phyloP scores from a whole-genome alignment of 2,888 invertebrate genomes.

The Ischnura elegans region DNA sequence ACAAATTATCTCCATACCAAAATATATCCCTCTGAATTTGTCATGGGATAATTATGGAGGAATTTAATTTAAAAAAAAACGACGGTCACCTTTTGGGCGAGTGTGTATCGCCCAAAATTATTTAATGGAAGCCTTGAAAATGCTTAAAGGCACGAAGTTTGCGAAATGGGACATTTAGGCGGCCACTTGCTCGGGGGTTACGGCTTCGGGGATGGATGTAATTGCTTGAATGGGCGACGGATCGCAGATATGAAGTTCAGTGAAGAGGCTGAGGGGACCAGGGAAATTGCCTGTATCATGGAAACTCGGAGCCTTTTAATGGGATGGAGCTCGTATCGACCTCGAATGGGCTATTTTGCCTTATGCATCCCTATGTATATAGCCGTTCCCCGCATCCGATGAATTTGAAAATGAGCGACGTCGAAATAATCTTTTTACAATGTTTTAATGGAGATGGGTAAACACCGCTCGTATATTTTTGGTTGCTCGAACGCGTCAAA shows the following conservation, averaged over 20 bases:
- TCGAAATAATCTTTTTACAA: background rate
- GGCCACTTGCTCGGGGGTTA: too few relatives aligned
- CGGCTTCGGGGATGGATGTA: background rate
- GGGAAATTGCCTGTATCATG: background rate
- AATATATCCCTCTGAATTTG: too few relatives aligned
- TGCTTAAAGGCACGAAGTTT: too few relatives aligned
- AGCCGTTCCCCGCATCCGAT: background rate
- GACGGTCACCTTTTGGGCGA: too few relatives aligned
- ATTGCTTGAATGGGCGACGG: background rate
- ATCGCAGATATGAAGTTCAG: background rate
- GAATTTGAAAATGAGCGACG: background rate
- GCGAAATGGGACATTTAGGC: too few relatives aligned
- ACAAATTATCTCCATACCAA: too few relatives aligned
- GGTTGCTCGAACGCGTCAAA: background rate
- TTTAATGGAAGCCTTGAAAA: too few relatives aligned
- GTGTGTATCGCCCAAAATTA: too few relatives aligned
- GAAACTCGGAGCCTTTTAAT: background rate
- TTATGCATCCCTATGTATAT: background rate
- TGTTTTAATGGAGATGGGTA: background rate
- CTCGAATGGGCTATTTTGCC: background rate
- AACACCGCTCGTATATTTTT: background rate
- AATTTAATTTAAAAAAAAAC: too few relatives aligned
- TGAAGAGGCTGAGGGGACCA: background rate
- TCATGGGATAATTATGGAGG: too few relatives aligned
- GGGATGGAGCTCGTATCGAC: background rate